Conservation (phyloP, 2,113 vertebrate genomes). For the Toxotes jaculatrix region DNA sequence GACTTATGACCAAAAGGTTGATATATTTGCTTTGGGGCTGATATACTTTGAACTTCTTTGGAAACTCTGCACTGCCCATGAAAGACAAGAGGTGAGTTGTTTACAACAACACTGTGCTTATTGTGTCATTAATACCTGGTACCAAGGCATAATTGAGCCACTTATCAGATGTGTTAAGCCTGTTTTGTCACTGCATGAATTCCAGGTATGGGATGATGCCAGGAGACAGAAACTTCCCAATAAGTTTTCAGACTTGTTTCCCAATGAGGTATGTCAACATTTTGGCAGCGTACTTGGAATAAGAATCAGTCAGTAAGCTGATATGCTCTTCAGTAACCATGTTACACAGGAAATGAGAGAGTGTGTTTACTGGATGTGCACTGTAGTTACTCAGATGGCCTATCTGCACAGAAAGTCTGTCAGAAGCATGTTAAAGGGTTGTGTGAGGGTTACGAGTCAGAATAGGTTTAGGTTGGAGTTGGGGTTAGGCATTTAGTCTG, state of each 20-base stretch:
- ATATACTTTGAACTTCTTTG: slow-evolving; percentile 90
- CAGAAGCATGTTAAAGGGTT: no score
- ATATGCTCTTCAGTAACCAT: no score
- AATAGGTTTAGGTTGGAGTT: no score
- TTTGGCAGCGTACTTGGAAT: neutral
- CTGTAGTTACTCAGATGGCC: no score
- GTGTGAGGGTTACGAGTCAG: no score
- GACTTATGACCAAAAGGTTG: slow-evolving; percentile 87
- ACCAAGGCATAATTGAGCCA: no score
- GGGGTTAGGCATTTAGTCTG: no score
- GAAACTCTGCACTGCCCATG: slow-evolving; percentile 7
- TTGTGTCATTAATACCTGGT: no score
- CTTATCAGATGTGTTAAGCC: neutral
- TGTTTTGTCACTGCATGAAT: neutral
- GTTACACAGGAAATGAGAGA: no score
- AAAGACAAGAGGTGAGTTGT: slow-evolving; percentile 67
- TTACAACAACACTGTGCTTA: no score
- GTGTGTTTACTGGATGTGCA: no score
- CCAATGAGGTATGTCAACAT: slow-evolving; percentile 43
- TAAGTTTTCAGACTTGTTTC: slow-evolving; percentile 42
- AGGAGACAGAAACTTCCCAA: slow-evolving; percentile 26
- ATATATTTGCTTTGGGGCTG: slow-evolving; percentile 91
- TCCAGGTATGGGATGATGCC: slow-evolving; percentile 21
- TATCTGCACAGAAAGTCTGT: no score
- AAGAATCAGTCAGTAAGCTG: neutral